Evolutionary conservation across 2,113 vertebrate species (phyloP).

Genomic region (Cryptomyrus ogoouensis): DNA sequence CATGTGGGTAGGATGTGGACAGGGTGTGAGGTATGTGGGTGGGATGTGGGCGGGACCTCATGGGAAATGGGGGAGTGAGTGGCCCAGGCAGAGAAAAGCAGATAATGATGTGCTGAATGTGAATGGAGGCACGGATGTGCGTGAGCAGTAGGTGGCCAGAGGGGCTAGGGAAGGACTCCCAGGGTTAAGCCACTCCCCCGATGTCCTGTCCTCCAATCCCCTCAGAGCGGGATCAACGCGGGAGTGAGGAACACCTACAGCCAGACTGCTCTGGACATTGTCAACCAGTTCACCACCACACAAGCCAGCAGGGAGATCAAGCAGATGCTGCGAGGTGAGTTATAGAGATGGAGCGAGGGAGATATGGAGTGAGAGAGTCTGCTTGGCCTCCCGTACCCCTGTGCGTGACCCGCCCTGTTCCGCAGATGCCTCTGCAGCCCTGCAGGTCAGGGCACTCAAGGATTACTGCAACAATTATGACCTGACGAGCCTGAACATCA

Average conservation of each 20-base stretch:
- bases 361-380: neutral
- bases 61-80: neutral
- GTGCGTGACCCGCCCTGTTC: conserved; percentile 6
- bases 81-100: neutral
- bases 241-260: conserved; percentile 91
- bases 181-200: neutral
- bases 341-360: neutral
- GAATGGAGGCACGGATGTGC: neutral
- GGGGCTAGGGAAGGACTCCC: neutral
- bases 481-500: conserved; percentile 96
- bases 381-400: neutral
- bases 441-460: conserved; percentile 90
- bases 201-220: neutral
- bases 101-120: no score
- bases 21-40: neutral
- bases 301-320: conserved; percentile 97
- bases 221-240: conserved; percentile 94
- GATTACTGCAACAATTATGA: conserved; percentile 99
- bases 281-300: conserved; percentile 95
- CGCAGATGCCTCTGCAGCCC: conserved; percentile 88
- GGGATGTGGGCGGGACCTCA: neutral
- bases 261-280: conserved; percentile 93
- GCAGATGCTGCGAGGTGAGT: conserved; percentile 85
- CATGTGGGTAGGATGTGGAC: neutral
- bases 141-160: neutral